Evolutionary conservation across 2,888 invertebrate genomes (phyloP).

Genomic region (Neoascia interrupta): DNA sequence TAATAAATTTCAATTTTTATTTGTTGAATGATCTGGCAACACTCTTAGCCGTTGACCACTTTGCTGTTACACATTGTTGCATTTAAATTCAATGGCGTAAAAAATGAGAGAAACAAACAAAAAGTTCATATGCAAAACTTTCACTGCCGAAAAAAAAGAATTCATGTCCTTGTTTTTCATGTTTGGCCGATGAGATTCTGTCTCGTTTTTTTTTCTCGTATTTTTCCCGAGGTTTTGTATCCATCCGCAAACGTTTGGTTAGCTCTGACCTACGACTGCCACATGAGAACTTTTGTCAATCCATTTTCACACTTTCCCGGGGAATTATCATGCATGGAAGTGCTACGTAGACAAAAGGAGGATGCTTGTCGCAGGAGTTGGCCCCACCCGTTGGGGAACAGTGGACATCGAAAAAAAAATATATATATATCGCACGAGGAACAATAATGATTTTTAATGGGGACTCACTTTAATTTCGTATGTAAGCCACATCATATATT

Average conservation of each 20-base stretch:
- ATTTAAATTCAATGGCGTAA: constrained; percentile 50
- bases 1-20: too few species aligned
- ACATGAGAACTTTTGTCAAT: constrained; percentile 66
- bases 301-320: constrained; percentile 62
- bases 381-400: neutral
- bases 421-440: constrained; percentile 33
- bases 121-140: constrained; percentile 53
- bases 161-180: constrained; percentile 41
- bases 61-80: constrained; percentile 51
- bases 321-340: constrained; percentile 7
- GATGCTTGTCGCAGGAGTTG: constrained; percentile 18
- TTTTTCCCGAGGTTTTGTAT: constrained; percentile 63
- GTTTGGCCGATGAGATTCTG: constrained; percentile 38
- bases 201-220: constrained; percentile 14
- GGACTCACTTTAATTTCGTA: constrained; percentile 68
- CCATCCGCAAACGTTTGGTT: constrained; percentile 67
- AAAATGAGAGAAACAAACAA: constrained; percentile 23
- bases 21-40: constrained; percentile 34
- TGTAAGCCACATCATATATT: constrained; percentile 63
- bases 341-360: constrained; percentile 16
- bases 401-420: constrained; percentile 8
- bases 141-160: constrained; percentile 35
- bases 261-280: constrained; percentile 66
- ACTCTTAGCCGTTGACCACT: neutral
- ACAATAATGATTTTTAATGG: constrained; percentile 67